Evolutionary conservation across 2,113 vertebrate species (phyloP), one percentile per base, ranked within the genome.

Genomic region (Xerus inauris): DNA sequence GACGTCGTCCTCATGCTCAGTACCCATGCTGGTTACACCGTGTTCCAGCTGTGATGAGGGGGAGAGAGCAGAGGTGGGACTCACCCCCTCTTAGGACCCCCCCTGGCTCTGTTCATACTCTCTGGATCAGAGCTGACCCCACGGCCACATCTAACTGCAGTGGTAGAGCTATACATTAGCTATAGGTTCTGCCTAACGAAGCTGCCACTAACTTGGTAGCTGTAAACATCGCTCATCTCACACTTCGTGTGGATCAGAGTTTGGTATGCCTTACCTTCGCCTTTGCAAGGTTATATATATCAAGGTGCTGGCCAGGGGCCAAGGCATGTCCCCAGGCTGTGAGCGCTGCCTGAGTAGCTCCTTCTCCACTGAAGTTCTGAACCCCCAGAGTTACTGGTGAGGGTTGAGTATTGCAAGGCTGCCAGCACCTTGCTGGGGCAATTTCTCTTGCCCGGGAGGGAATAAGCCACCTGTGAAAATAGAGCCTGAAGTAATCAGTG

Each of bases 91-190:
- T n/a, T 14, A 38, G 49, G 12, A 51, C 16, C 49, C n/a, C 20
- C 19, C 35, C 8, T 35, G 42, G 13, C 26, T 24, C 6, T 35
- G 69, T 20, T 47, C 35, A 22, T n/a, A 14, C 13, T 24, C 8
- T 35, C 42, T 26, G 35, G 38, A 17, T n/a, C 32, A 28, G 69
- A 49, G 20, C 9, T 69, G 17, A 20, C 54, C 42, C 6, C 2
- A 1, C 0, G 64, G 45, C 42, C 64, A 54, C 42, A 42, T 13
- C 45, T 45, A 11, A 59, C 32, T 17, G 12, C 49, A 28, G 5
- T 0, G 0, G 40, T 3, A 3, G 5, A 26, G 38, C 17, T 73
- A 2, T 45, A 16, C 4, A 1, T n/a, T 67, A 24, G 57, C 85
- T 11, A 9, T 35, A 75, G n/a, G 1, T 16, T 30, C 28, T 71